Base-by-base conservation (phyloP, 1,140 invertebrate genomes). In the Drosophila dunni region DNA sequence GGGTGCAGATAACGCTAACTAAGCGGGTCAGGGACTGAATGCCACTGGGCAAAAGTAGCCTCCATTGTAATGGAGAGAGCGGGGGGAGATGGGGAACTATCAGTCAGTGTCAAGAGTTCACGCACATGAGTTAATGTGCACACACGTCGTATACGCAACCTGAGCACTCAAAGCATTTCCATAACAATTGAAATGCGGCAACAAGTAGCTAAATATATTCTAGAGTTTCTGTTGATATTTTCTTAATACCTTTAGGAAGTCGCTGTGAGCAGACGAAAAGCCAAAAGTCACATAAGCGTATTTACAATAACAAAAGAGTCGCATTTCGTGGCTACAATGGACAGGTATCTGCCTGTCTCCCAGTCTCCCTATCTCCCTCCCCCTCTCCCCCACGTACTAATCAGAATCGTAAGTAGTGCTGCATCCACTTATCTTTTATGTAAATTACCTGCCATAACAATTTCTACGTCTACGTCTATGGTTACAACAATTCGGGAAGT, bases 191-290 rank as follows among this genome's bases (percentile, higher is more conserved):
- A 15, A 11, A 57, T 11, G 13, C 51, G 60, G 78, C 85, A 76
- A 88, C 84, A 88, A 88, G 84, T 89, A 80, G 78, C 68, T 58
- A 62, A 56, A 60, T 61, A 72, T 60, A 13, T 36, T 36, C 11
- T 40, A 64, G 42, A 42, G 40, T 33, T 62, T 29, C 33, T 42
- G 15, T 72, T 53, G 34, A 50, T 72, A 36, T 66, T 69, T 61
- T 29, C 24, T 83, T 90, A 91, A 91, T 91, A 74, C 88, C 54
- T 91, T 91, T 79, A 91, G 89, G 89, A 91, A 91, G 89, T 91
- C 81, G 48, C 17, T 7, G 50, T 54, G 24, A 57, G 63, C 51
- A 68, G 46, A 65, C 74, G 5, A 77, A 75, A 65, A 46, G 60
- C 71, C 65, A 75, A 60, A 54, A 73, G 70, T 73, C 70, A 68